Evolutionary conservation across 2,797 vertebrate genomes (phyloP), one percentile per base, ranked within the genome.

Genomic region (Echiichthys vipera): DNA sequence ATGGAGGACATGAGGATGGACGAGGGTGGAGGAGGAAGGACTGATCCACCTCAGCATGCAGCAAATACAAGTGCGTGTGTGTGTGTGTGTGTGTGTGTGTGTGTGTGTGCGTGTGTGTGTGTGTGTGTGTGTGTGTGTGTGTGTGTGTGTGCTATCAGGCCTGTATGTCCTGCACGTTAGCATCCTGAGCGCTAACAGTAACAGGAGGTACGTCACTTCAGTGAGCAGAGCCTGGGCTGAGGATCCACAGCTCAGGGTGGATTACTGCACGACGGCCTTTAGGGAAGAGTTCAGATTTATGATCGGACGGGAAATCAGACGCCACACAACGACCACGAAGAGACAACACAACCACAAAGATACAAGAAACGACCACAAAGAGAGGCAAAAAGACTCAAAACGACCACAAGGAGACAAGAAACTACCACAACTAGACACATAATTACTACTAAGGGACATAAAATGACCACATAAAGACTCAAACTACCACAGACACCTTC

Each of bases 131-230:
- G 79, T 37, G 54, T 37, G 34, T 56, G 30, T 25, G 54, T 39
- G 54, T 27, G 36, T 13, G 36, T 51, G 27, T 30, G 27, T 30
- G 22, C 18, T 51, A 22, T 64, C 68, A 82, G 88, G 88, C 88
- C 88, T 86, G 69, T 22, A 37, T 27, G 51, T 49, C 2, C 59
- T 37, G 50, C 72, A 69, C 6, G 51, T 74, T 91, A 89, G 87
- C 90, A 86, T 88, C 81, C 95, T 89, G 87, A 85, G 79, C 81
- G 93, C 90, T 95, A 92, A 80, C 83, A 90, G 89, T 78, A 87
- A 71, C 74, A 80, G 70, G 46, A 89, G 82, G 49, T 89, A 86
- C 86, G 86, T 86, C 87, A 90, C 81, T 50, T n/a, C n/a, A n/a
- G n/a, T n/a, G n/a, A n/a, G n/a, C n/a, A n/a, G n/a, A n/a, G n/a